Conservation (phyloP, 2,797 vertebrate species). For the Liasis olivaceus region DNA sequence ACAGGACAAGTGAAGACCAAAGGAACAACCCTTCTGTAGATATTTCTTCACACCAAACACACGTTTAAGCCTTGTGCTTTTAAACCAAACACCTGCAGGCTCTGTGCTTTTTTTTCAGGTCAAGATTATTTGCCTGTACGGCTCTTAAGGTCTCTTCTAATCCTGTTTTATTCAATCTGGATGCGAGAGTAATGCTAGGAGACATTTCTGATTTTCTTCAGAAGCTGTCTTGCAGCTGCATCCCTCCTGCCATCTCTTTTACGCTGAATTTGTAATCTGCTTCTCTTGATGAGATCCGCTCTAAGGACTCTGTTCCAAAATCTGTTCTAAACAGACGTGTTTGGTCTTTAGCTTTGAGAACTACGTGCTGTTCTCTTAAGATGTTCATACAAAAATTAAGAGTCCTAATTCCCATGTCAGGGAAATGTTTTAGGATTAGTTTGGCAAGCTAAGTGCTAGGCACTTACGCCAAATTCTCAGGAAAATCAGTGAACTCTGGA, state of each 20-base stretch:
- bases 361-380: constrained; percentile 60
- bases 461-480: background rate
- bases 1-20: background rate
- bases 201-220: constrained; percentile 61
- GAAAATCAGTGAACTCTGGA: background rate
- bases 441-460: constrained; percentile 38
- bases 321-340: constrained; percentile 60
- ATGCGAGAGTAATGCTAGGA: constrained; percentile 56
- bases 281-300: constrained; percentile 64
- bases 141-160: constrained; percentile 47
- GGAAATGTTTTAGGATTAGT: constrained; percentile 50
- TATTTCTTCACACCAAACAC: background rate
- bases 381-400: constrained; percentile 59
- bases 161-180: constrained; percentile 53
- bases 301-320: constrained; percentile 64
- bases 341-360: constrained; percentile 67
- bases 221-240: constrained; percentile 50
- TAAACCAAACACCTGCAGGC: background rate
- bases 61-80: background rate
- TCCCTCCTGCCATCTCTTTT: constrained; percentile 38
- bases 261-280: constrained; percentile 62
- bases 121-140: constrained; percentile 44
- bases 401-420: constrained; percentile 39
- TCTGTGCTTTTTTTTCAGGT: constrained; percentile 28
- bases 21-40: background rate